A percentile compares a stretch with the other conserved stretches of the same genome.
Evolutionary conservation across 2,113 vertebrate species (phyloP).

Genomic region (Pterocles orientalis): DNA sequence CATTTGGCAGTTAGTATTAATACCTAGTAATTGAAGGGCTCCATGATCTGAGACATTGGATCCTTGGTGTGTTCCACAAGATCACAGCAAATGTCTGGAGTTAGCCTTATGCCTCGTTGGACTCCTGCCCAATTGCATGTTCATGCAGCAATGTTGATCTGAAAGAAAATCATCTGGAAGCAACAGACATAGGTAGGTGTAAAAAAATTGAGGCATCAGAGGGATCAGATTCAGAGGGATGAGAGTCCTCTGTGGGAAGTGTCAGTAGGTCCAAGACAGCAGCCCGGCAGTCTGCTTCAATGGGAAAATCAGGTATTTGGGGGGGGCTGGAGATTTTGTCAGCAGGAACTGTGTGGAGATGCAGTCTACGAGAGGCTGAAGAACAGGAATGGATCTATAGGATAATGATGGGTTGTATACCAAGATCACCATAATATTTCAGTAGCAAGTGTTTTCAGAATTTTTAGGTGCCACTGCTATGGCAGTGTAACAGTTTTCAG

Average conservation of each 20-base stretch:
- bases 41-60: not conserved
- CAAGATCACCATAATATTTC: not conserved
- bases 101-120: fast-evolving
- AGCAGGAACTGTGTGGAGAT: not conserved
- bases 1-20: not conserved
- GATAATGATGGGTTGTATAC: not conserved
- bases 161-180: not conserved
- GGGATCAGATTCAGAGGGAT: not conserved
- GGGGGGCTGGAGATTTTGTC: not conserved
- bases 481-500: not conserved
- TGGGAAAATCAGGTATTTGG: not conserved
- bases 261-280: not conserved
- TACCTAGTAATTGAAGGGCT: not conserved
- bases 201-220: not conserved
- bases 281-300: not conserved
- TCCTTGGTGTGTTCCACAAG: not conserved
- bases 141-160: not conserved
- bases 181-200: not conserved
- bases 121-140: not conserved
- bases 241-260: not conserved
- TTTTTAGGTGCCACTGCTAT: not conserved
- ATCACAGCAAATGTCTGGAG: not conserved
- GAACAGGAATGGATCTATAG: not conserved
- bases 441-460: not conserved
- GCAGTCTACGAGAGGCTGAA: not conserved